Conservation (phyloP, 2,113 vertebrate genomes). For the Rhodinocichla rosea region DNA sequence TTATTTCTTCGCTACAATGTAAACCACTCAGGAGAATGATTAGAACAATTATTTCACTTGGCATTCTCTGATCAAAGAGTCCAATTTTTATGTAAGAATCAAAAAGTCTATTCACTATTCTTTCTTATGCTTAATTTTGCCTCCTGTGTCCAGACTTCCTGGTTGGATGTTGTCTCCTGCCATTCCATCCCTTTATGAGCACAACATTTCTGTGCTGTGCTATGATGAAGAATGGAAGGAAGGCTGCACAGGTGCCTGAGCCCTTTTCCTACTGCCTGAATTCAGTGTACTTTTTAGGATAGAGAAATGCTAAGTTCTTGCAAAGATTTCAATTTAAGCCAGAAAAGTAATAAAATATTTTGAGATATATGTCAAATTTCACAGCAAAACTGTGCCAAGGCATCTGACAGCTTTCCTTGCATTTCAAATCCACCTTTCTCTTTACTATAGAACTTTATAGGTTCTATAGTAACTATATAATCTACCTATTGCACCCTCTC, state of each 20-base stretch:
- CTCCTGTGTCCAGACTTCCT: background rate
- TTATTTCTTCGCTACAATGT: background rate
- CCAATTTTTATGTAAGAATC: background rate
- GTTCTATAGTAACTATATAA: background rate
- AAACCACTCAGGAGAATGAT: background rate
- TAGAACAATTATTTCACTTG: background rate
- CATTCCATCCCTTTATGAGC: background rate
- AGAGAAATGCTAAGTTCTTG: background rate
- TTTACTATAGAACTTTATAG: background rate
- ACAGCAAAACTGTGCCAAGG: background rate
- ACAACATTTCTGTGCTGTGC: background rate
- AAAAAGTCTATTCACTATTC: background rate
- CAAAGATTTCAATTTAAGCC: background rate
- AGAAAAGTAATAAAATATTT: background rate
- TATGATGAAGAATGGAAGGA: background rate
- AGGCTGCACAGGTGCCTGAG: background rate
- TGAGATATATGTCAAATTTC: background rate
- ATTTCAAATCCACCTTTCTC: background rate
- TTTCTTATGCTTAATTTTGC: background rate
- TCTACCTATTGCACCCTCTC: background rate
- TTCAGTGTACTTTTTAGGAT: background rate
- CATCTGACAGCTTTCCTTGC: background rate
- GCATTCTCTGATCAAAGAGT: background rate
- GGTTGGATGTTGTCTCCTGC: background rate
- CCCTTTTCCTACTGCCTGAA: background rate